Conservation (phyloP, 2,113 vertebrate species). For the Myotis yumanensis region DNA sequence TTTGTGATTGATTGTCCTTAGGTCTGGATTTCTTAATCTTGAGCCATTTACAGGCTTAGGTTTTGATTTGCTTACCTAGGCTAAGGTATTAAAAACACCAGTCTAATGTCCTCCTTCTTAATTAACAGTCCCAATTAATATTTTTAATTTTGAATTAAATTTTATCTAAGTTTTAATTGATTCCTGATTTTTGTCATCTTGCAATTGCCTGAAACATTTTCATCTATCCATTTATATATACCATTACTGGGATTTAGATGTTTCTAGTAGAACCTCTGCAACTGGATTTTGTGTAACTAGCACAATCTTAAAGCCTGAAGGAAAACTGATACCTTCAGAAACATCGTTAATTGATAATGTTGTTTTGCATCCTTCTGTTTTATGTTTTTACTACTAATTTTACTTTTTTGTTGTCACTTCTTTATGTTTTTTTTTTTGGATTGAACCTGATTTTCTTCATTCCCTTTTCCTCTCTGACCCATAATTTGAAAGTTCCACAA, state of each 20-base stretch:
- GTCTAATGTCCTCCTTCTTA: neutral
- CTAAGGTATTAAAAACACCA: neutral
- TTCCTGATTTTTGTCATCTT: slow-evolving; percentile 12
- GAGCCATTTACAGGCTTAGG: neutral
- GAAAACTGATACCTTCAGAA: slow-evolving; percentile 5
- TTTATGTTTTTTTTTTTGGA: neutral
- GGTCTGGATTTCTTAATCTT: neutral
- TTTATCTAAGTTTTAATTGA: neutral
- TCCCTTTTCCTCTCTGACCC: neutral
- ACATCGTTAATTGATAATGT: neutral
- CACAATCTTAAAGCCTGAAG: neutral
- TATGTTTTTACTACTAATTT: neutral
- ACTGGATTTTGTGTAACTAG: neutral
- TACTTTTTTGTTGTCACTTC: neutral
- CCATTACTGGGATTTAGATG: neutral
- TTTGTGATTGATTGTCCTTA: neutral
- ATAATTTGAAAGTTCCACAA: neutral
- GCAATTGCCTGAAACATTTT: neutral
- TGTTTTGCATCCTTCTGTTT: neutral
- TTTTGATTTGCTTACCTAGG: neutral
- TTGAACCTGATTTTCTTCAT: neutral
- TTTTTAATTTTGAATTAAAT: slow-evolving; percentile 28
- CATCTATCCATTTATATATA: neutral
- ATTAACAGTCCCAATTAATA: neutral
- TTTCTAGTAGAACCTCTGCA: neutral